Percentiles rank a stretch among this genome's conserved stretches.
phyloP scores from a whole-genome alignment of 1,140 invertebrate species.

The Macrobrachium nipponense region DNA sequence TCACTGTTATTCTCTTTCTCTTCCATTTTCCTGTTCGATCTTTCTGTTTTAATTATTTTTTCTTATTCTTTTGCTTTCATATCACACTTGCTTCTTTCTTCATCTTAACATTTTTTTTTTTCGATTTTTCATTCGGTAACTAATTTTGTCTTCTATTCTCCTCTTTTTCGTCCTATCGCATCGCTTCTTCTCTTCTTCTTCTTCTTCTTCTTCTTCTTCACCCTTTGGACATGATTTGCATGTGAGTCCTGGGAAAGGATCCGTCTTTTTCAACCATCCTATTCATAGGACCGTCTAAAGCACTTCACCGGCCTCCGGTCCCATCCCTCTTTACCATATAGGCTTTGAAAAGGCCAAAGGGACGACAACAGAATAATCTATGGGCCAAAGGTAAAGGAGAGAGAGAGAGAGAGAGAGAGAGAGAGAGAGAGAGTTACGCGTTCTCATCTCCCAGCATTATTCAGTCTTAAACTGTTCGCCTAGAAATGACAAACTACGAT shows the following conservation, averaged over 20 bases:
- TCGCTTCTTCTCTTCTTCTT: not conserved
- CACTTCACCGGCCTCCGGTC: no score
- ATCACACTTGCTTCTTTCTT: not conserved
- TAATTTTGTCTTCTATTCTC: not conserved
- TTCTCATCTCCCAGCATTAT: no score
- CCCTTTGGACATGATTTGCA: no score
- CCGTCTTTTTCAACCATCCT: no score
- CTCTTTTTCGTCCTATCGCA: not conserved
- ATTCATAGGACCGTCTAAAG: no score
- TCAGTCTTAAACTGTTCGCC: no score
- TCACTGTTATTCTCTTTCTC: not conserved
- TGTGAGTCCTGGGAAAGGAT: no score
- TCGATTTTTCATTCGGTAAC: not conserved
- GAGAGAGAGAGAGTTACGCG: conserved; percentile 12
- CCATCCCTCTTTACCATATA: no score
- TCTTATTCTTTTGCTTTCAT: not conserved
- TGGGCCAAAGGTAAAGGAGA: not conserved
- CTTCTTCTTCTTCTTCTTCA: no score
- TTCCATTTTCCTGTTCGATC: not conserved
- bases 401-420: conserved; percentile 32
- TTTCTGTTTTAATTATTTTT: not conserved
- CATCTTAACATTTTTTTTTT: not conserved
- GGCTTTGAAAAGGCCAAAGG: no score
- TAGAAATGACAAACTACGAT: not conserved
- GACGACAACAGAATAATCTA: no score